phyloP scores from a whole-genome alignment of 2,888 invertebrate species.

The Ischnura elegans region DNA sequence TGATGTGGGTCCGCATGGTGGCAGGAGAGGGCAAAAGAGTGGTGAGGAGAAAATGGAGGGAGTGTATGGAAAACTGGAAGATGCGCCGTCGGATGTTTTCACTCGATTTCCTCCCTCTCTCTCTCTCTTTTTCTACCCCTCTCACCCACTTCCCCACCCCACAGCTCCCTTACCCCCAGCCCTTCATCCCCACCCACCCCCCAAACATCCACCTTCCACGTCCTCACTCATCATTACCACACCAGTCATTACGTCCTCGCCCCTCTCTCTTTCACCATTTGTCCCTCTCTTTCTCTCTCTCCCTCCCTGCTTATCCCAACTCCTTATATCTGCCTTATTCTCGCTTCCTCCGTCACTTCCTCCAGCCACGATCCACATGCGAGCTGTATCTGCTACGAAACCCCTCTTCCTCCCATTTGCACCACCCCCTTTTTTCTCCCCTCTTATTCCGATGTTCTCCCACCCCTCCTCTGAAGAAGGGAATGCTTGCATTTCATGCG shows the following conservation, averaged over 20 bases:
- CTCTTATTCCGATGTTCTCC: neutral
- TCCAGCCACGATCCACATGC: neutral
- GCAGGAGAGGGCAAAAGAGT: neutral
- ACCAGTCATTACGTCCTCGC: conserved; percentile 40
- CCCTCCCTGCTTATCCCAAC: neutral
- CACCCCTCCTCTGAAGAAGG: neutral
- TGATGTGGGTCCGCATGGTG: neutral
- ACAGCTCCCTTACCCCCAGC: no score
- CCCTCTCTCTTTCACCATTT: neutral
- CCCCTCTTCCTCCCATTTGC: neutral
- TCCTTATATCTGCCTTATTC: no score
- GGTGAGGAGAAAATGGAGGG: neutral
- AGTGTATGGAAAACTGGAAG: conserved; percentile 8
- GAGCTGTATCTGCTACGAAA: neutral
- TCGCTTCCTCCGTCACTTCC: neutral
- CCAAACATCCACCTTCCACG: conserved; percentile 1
- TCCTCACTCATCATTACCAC: conserved; percentile 62
- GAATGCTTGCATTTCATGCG: neutral
- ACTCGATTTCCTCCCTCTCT: conserved; percentile 29
- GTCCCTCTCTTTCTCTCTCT: neutral
- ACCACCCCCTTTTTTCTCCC: neutral
- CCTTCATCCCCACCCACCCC: neutral
- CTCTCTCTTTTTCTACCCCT: neutral
- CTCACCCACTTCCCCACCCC: neutral
- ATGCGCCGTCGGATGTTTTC: conserved; percentile 62